These are phyloP conservation scores for Hoplodrina ambigua DNA, from an alignment of 2,888 invertebrate genomes.

Conservation along the genomic window DNA sequence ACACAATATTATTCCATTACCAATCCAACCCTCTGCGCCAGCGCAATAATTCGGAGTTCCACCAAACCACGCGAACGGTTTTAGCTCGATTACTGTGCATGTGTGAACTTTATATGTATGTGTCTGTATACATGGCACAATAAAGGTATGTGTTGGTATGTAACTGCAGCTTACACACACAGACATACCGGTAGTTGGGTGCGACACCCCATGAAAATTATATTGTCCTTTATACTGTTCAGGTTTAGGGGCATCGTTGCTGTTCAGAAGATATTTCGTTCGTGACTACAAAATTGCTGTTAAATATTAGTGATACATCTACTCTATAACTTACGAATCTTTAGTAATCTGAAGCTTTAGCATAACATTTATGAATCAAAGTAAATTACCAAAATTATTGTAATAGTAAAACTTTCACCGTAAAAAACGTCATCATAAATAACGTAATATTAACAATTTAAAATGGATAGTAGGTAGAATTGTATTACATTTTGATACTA, in stretches of 20 bases:
- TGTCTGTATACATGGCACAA: constrained; percentile 44
- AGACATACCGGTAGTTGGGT: constrained; percentile 69
- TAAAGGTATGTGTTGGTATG: constrained; percentile 51
- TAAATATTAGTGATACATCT: neutral
- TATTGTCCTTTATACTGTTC: constrained; percentile 70
- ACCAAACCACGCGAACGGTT: constrained; percentile 78
- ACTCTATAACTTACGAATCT: neutral
- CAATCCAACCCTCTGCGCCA: constrained; percentile 55
- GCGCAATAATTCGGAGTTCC: constrained; percentile 67
- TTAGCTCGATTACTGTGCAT: constrained; percentile 62
- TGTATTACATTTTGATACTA: neutral
- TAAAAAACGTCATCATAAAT: neutral
- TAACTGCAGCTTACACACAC: constrained; percentile 67
- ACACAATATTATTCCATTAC: constrained; percentile 35
- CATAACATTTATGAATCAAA: neutral
- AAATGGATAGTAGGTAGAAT: neutral
- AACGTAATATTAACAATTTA: too few species aligned
- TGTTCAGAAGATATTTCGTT: constrained; percentile 34
- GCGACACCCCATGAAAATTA: constrained; percentile 82
- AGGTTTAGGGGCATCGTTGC: constrained; percentile 55
- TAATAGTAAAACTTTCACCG: neutral
- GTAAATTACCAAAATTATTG: neutral
- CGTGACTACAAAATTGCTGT: neutral
- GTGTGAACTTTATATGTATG: constrained; percentile 59
- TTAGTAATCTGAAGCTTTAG: neutral